Conservation (phyloP, 2,797 vertebrate species). For the Lepilemur septentrionalis region DNA sequence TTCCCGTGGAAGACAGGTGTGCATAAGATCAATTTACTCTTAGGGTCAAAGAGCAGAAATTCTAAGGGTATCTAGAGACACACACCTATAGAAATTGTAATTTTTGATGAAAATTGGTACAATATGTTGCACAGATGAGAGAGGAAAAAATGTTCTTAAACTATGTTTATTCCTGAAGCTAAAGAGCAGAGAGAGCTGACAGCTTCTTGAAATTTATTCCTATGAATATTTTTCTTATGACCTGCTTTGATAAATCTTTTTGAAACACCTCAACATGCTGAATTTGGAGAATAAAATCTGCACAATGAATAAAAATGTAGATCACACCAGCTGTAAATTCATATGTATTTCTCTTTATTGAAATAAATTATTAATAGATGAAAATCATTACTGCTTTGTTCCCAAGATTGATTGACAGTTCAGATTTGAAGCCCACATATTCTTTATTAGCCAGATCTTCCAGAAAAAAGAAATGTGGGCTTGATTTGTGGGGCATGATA, state of each 20-base stretch:
- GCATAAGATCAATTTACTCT: constrained; percentile 78
- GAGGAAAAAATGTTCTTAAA: constrained; percentile 55
- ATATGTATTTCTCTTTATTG: constrained; percentile 27
- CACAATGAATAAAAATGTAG: not conserved
- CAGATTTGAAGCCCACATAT: constrained; percentile 63
- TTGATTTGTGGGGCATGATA: constrained; percentile 77
- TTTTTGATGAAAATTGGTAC: constrained; percentile 83
- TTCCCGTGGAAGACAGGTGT: constrained; percentile 76
- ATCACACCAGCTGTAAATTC: constrained; percentile 20
- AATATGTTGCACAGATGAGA: constrained; percentile 79
- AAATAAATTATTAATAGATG: constrained; percentile 69
- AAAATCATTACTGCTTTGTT: constrained; percentile 72
- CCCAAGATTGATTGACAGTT: constrained; percentile 72
- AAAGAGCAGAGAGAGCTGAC: constrained; percentile 57
- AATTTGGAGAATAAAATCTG: constrained; percentile 43
- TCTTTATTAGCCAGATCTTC: constrained; percentile 68
- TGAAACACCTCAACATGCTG: constrained; percentile 41
- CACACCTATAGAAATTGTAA: constrained; percentile 79
- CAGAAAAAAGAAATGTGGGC: constrained; percentile 72
- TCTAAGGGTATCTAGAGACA: constrained; percentile 80
- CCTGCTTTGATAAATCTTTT: constrained; percentile 45
- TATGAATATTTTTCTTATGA: constrained; percentile 55
- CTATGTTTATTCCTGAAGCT: constrained; percentile 68
- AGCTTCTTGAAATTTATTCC: constrained; percentile 67
- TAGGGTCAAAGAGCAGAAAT: constrained; percentile 78